phyloP scores from a whole-genome alignment of 2,888 invertebrate genomes.

The Fissipunctia ypsillon region DNA sequence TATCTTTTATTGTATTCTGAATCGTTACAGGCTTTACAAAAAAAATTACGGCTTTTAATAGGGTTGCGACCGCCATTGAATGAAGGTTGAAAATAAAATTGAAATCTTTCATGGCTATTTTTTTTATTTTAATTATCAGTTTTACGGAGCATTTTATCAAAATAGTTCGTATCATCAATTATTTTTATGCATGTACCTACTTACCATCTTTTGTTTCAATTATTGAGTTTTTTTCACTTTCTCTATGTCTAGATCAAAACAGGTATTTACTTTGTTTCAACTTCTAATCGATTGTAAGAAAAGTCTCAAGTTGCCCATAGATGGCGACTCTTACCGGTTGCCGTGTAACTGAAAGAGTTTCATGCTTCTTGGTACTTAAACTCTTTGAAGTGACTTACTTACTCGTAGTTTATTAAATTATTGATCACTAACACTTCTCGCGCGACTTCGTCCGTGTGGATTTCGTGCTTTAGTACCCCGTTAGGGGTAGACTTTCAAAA shows the following conservation, averaged over 20 bases:
- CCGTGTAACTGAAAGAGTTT: background rate
- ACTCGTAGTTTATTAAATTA: background rate
- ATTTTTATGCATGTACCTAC: background rate
- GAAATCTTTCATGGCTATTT: background rate
- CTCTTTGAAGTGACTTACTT: background rate
- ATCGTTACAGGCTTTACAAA: constrained; percentile 2
- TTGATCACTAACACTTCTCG: too few relatives aligned
- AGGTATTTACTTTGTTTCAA: constrained; percentile 8
- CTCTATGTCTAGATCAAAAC: background rate
- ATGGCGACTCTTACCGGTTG: constrained; percentile 15
- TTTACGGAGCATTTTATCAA: background rate
- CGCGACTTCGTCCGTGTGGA: too few relatives aligned
- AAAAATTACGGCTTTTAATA: background rate
- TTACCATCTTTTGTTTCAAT: background rate
- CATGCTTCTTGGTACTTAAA: background rate
- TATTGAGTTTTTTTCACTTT: too few relatives aligned
- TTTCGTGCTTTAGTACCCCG: too few relatives aligned
- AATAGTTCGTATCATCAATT: background rate
- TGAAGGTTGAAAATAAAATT: background rate
- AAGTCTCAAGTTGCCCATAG: background rate
- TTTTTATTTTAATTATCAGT: background rate
- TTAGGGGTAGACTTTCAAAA: too few relatives aligned
- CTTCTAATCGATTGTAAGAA: constrained; percentile 3
- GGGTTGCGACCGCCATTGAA: background rate
- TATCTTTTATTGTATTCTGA: constrained; percentile 1